phyloP scores from a whole-genome alignment of 1,140 invertebrate species.

The Drosophila rufa region DNA sequence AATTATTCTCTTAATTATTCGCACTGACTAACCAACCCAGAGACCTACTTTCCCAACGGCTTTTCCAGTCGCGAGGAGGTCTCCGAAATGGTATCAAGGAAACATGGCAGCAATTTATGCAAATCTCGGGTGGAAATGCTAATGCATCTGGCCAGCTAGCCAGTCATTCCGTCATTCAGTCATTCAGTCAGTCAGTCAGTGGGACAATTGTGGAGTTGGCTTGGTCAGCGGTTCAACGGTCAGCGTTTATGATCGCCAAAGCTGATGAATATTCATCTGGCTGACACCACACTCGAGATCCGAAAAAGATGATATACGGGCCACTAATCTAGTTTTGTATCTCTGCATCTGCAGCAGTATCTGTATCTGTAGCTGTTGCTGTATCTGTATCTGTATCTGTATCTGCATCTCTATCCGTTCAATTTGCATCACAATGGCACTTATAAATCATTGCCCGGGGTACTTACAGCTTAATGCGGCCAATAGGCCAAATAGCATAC shows the following conservation, averaged over 20 bases:
- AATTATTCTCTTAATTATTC: slow-evolving; percentile 22
- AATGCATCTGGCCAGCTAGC: slow-evolving; percentile 41
- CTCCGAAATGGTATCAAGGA: slow-evolving; percentile 79
- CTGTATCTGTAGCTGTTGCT: slow-evolving; percentile 9
- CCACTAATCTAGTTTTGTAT: slow-evolving; percentile 74
- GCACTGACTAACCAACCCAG: slow-evolving; percentile 60
- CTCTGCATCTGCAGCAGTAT: slow-evolving; percentile 1
- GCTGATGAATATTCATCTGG: slow-evolving; percentile 75
- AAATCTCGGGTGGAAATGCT: slow-evolving; percentile 72
- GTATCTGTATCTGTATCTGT: slow-evolving; percentile 9
- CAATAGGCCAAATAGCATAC: slow-evolving; percentile 75
- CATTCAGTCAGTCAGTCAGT: slow-evolving; percentile 16
- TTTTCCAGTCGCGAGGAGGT: slow-evolving; percentile 73
- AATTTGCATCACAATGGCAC: slow-evolving; percentile 75
- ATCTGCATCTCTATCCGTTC: slow-evolving; percentile 20
- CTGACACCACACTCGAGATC: slow-evolving; percentile 56
- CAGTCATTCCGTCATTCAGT: too few species aligned
- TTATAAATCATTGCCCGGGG: slow-evolving; percentile 70
- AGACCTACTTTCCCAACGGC: slow-evolving; percentile 74
- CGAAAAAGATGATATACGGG: slow-evolving; percentile 71
- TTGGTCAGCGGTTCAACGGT: slow-evolving; percentile 67
- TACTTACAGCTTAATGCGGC: slow-evolving; percentile 82
- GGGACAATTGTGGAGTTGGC: slow-evolving; percentile 45
- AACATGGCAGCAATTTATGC: slow-evolving; percentile 70
- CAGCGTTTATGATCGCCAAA: slow-evolving; percentile 65